Base-by-base conservation (phyloP, 30 jellyfish, hydroid and myxozoan genomes). In the Aurelia sp. region DNA sequence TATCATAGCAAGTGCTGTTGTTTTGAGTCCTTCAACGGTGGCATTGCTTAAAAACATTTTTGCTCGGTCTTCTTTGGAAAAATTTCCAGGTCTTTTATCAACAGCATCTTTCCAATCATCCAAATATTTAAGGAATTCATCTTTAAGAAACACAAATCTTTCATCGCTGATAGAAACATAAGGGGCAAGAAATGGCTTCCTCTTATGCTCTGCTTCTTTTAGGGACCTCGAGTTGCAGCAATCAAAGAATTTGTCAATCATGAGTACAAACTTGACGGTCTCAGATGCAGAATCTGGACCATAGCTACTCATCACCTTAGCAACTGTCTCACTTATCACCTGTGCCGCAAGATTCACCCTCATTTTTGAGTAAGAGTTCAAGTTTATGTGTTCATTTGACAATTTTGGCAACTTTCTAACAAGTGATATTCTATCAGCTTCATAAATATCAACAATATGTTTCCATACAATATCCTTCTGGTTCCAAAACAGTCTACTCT, bases 11-110 rank as follows among this genome's bases (percentile, higher is more conserved):
- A 58, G 80, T 24, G 74, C 1, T 41, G 93, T 62, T 27, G 79
- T 72, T 72, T 70, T 58, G 68, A 84, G 66, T 50, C 93, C 93
- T 10, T 20, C 74, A 76, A 48, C 72, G 33, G 92, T 82, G 68
- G 44, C 88, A 30, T 50, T 22, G 3, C 76, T 35, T 11, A 82
- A 20, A 59, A 82, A 82, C 88, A 82, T 82, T 57, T 67, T 80
- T 21, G 68, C 92, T 44, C 70, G 2, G n/a, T 67, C 67, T 15
- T 75, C 76, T 20, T 82, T 57, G 27, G 77, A n/a, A 89, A 58
- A 70, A 10, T 84, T 20, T 8, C 88, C 93, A 2, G 80, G 74
- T 53, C 91, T 41, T 16, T 44, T 81, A 64, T 12, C 88, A 67
- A 81, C 65, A 64, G 74, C 18, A 11, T 41, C 91, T 67, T 66